Percentiles rank a stretch among this genome's conserved stretches.
Evolutionary conservation across 2,113 vertebrate genomes (phyloP).

Genomic region (Larimichthys crocea): DNA sequence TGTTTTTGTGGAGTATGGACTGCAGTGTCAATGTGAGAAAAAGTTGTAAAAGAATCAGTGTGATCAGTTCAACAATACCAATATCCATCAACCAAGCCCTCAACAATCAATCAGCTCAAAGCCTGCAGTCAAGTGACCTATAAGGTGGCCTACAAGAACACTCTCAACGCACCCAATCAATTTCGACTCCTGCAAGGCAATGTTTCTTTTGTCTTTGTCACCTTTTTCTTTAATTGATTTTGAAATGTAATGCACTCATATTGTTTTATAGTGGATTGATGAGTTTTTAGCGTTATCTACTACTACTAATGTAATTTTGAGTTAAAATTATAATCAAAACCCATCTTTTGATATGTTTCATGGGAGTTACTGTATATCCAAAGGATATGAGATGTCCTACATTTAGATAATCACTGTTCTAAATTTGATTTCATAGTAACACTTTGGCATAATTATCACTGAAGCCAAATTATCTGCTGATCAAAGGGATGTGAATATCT

Average conservation of each 20-base stretch:
- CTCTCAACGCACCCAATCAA: not conserved
- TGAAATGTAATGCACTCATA: not conserved
- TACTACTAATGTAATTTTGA: not conserved
- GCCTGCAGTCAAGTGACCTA: not conserved
- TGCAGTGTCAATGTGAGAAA: not conserved
- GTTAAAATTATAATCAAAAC: not conserved
- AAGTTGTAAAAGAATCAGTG: not conserved
- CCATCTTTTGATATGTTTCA: not conserved
- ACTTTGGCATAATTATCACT: slow-evolving; percentile 14
- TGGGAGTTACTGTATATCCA: not conserved
- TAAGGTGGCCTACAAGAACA: not conserved
- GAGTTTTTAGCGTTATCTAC: not conserved
- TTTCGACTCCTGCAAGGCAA: not conserved
- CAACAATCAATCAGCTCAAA: not conserved
- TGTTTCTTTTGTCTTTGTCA: not conserved
- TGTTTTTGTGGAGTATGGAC: not conserved
- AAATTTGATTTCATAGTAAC: not conserved
- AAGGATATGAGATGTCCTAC: slow-evolving; percentile 6
- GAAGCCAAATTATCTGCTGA: slow-evolving; percentile 29
- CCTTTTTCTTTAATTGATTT: not conserved
- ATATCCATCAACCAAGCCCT: not conserved
- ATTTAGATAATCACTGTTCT: not conserved
- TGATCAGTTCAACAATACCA: not conserved
- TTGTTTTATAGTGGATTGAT: not conserved
- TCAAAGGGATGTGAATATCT: slow-evolving; percentile 33